Percentiles rank a stretch among this genome's conserved stretches.
Evolutionary conservation across 2,113 vertebrate species (phyloP).

Genomic region (Phodopus roborovskii): DNA sequence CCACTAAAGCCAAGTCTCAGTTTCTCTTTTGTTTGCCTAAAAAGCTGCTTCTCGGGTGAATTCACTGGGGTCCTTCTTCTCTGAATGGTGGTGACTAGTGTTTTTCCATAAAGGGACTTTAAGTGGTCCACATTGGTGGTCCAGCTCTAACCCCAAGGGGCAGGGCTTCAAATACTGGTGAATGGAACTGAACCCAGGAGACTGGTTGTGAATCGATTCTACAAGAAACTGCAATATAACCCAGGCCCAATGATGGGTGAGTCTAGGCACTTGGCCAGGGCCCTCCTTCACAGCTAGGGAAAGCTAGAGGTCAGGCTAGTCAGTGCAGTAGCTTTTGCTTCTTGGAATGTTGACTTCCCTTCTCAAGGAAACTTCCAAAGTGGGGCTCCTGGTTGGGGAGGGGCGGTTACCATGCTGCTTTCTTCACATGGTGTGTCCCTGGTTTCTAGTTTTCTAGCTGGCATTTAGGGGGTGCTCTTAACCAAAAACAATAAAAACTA

Average conservation of each 20-base stretch:
- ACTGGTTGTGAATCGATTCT: not conserved
- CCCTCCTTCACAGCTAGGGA: not conserved
- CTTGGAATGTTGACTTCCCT: not conserved
- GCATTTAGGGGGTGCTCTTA: not conserved
- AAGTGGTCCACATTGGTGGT: not conserved
- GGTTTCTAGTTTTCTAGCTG: not conserved
- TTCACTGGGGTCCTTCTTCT: not conserved
- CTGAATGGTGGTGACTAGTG: not conserved
- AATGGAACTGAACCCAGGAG: not conserved
- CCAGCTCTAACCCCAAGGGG: not conserved
- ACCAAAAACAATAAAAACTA: not conserved
- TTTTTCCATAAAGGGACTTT: not conserved
- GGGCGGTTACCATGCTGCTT: accelerated
- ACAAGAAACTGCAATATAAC: not conserved
- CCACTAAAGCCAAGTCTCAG: not conserved
- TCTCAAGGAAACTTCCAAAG: not conserved
- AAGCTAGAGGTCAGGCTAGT: no score
- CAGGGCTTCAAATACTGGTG: no score
- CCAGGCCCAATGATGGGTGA: not conserved
- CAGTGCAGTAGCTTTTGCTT: not conserved
- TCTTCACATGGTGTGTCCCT: accelerated
- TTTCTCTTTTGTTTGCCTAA: not conserved
- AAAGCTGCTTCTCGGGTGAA: not conserved
- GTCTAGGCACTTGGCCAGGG: not conserved
- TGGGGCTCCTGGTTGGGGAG: accelerated